Evolutionary conservation across 2,113 vertebrate genomes (phyloP), one percentile per base, ranked within the genome.

Genomic region (Oryzias javanicus): DNA sequence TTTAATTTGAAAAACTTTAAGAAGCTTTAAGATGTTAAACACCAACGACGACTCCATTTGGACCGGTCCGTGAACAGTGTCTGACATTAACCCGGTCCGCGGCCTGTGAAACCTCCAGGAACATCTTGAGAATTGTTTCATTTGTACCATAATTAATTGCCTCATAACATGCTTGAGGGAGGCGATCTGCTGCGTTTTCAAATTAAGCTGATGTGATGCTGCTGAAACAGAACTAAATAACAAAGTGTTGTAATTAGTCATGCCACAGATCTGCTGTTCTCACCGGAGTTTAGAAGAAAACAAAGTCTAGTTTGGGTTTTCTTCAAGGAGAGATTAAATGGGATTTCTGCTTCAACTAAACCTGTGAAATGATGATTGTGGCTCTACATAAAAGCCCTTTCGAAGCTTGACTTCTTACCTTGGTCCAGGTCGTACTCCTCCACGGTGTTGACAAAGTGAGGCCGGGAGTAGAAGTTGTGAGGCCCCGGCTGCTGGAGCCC

Each of bases 401-500:
- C 10, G 12, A 35, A 49, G 22, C 18, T 18, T 3, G 19, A 45
- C 4, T 14, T n/a, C 94, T 92, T 82, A 97, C 97, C 96, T 80
- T 95, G 95, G 0, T 92, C 90, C 0, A 94, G 79, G 83, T 98
- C 92, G 7, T 97, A 99, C 87, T 97, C 94, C 87, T 99, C 97
- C 86, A 95, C 92, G 3, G 97, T 98, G 91, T 93, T 98, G 85
- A 99, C 97, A 2, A 99, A 99, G 88, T 98, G 96, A 48, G 97
- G 97, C 52, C 97, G 92, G 55, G 96, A 98, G 78, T 99, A 98
- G 91, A 98, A 99, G 90, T 99, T 99, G 78, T 98, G 97, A 0
- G 96, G 97, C 5, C 97, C 96, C 0, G 97, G 97, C 72, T 98
- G 97, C 89, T 99, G 96, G 50, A 99, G 89, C 2, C 97, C 97